Evolutionary conservation across 2,888 invertebrate genomes (phyloP).

Genomic region (Zaprionus lineosus): DNA sequence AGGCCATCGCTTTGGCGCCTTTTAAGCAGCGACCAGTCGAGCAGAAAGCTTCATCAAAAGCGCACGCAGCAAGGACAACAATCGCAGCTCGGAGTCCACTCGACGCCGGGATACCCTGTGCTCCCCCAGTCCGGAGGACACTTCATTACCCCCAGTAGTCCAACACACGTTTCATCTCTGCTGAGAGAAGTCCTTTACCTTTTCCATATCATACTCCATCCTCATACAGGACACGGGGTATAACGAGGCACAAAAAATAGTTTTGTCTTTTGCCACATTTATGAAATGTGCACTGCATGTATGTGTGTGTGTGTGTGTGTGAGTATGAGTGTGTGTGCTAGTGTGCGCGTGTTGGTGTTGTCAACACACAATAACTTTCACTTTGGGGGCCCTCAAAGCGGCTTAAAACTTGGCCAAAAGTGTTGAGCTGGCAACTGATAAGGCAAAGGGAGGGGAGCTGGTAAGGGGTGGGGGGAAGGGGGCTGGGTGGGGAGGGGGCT

Average conservation of each 20-base stretch:
- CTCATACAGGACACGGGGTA: neutral
- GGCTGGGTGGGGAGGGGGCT: neutral
- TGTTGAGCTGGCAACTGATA: conserved; percentile 66
- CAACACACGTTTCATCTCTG: too few species aligned
- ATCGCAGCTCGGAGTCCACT: neutral
- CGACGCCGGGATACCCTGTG: neutral
- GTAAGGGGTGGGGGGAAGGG: too few species aligned
- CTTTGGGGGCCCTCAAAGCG: conserved; percentile 64
- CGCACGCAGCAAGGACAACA: conserved; percentile 54
- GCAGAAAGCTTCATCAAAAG: conserved; percentile 69
- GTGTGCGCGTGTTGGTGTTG: conserved; percentile 27
- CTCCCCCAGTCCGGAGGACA: too few species aligned
- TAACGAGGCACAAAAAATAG: conserved; percentile 39
- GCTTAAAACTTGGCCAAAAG: conserved; percentile 73
- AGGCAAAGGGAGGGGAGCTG: too few species aligned
- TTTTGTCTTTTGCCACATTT: conserved; percentile 62
- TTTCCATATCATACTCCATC: neutral
- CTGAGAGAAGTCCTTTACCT: too few species aligned
- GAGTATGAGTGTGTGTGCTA: conserved; percentile 1
- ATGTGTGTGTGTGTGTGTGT: conserved; percentile 6
- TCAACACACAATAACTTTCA: conserved; percentile 70
- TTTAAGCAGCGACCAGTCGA: conserved; percentile 20
- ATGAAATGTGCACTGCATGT: conserved; percentile 69
- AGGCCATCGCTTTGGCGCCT: conserved; percentile 2
- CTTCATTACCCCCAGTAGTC: too few species aligned